Evolutionary conservation across 2,888 invertebrate genomes (phyloP).

Genomic region (Andrena hattorfiana): DNA sequence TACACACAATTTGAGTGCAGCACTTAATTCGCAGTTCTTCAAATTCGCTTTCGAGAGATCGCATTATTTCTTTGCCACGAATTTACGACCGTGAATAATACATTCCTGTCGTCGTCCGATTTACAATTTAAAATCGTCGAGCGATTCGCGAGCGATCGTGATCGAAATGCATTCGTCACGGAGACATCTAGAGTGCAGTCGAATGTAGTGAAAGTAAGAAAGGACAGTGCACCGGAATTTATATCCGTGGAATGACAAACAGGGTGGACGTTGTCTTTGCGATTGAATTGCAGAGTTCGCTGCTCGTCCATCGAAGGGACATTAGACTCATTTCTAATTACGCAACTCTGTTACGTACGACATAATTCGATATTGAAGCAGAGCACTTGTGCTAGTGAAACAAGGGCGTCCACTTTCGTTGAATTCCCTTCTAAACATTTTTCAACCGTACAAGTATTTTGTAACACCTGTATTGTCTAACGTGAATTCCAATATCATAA

Average conservation of each 20-base stretch:
- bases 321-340: conserved; percentile 53
- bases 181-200: conserved; percentile 26
- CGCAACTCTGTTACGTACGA: conserved; percentile 56
- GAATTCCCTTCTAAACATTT: neutral
- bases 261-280: conserved; percentile 45
- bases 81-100: neutral
- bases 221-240: conserved; percentile 67
- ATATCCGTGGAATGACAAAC: conserved; percentile 64
- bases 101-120: neutral
- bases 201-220: conserved; percentile 64
- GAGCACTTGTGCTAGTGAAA: conserved; percentile 13
- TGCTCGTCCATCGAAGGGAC: conserved; percentile 52
- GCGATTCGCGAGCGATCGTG: conserved; percentile 41
- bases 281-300: conserved; percentile 61
- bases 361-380: conserved; percentile 44
- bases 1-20: neutral
- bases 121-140: conserved; percentile 19
- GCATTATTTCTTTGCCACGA: neutral
- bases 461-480: conserved; percentile 6
- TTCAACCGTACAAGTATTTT: neutral
- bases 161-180: conserved; percentile 51
- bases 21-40: neutral
- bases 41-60: neutral
- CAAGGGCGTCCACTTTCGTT: conserved; percentile 19
- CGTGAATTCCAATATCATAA: neutral